Percentiles rank a stretch among this genome's conserved stretches.
phyloP scores from a whole-genome alignment of 2,888 invertebrate genomes.

The Rhamnusium bicolor region DNA sequence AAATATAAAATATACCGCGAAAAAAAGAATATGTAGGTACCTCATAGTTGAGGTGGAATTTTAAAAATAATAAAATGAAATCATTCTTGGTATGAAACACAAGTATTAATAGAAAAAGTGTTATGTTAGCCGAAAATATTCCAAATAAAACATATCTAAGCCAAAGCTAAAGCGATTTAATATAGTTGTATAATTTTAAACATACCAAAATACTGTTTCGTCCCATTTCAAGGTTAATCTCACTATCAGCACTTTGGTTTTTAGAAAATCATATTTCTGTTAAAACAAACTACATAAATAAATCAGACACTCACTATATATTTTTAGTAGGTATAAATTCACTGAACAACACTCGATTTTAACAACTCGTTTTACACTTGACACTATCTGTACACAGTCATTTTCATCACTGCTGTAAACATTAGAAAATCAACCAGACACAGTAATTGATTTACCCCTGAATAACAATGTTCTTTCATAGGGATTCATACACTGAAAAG shows the following conservation, averaged over 20 bases:
- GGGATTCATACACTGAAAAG: slow-evolving; percentile 48
- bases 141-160: neutral
- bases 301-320: slow-evolving; percentile 14
- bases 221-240: slow-evolving; percentile 52
- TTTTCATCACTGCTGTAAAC: slow-evolving; percentile 25
- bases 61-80: neutral
- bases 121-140: slow-evolving; percentile 1
- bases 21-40: neutral
- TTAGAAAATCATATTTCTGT: slow-evolving; percentile 7
- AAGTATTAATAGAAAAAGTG: neutral
- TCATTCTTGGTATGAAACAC: slow-evolving; percentile 2
- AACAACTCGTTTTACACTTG: slow-evolving; percentile 19
- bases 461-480: slow-evolving; percentile 45
- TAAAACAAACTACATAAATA: neutral
- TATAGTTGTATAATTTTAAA: slow-evolving; percentile 41
- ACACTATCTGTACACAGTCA: neutral
- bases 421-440: slow-evolving; percentile 11
- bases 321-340: slow-evolving; percentile 11
- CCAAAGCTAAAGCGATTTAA: neutral
- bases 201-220: slow-evolving; percentile 52
- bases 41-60: neutral
- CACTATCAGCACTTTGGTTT: slow-evolving; percentile 22
- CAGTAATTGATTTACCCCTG: slow-evolving; percentile 36
- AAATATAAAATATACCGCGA: neutral
- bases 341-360: slow-evolving; percentile 18